Percentiles rank a stretch among this genome's conserved stretches.
These are phyloP conservation scores for Drosophila setosimentum DNA, from an alignment of 2,888 invertebrate genomes.

Conservation along the genomic window DNA sequence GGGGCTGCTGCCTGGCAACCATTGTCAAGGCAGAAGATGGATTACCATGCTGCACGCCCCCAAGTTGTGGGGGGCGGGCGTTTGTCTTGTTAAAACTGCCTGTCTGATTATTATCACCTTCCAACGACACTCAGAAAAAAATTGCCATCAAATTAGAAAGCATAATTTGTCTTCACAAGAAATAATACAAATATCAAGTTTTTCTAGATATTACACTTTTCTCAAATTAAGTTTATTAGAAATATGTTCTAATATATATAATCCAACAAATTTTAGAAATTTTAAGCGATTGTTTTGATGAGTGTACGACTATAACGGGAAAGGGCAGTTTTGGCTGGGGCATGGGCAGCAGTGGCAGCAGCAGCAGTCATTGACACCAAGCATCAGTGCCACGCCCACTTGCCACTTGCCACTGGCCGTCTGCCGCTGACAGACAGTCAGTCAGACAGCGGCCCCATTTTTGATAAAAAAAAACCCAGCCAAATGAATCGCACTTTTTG, in stretches of 20 bases:
- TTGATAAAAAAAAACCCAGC: constrained; percentile 46
- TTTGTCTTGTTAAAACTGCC: constrained; percentile 77
- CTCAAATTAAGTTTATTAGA: no score
- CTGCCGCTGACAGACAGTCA: constrained; percentile 28
- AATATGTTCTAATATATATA: no score
- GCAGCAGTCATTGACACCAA: constrained; percentile 74
- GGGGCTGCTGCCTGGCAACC: constrained; percentile 37
- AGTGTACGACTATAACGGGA: not conserved
- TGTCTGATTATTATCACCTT: constrained; percentile 78
- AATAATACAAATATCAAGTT: no score
- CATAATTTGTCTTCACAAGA: no score
- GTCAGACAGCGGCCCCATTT: constrained; percentile 22
- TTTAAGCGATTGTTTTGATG: not conserved
- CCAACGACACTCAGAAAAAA: not conserved
- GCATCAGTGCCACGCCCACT: constrained; percentile 39
- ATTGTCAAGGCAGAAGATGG: constrained; percentile 76
- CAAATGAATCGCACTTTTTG: constrained; percentile 77
- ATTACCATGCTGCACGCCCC: constrained; percentile 57
- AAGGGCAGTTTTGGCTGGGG: no score
- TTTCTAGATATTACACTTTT: no score
- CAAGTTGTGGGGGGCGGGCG: constrained; percentile 15
- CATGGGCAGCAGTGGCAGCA: constrained; percentile 1
- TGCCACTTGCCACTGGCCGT: not conserved
- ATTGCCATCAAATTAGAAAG: not conserved
- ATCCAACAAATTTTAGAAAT: no score